Evolutionary conservation across 1,140 invertebrate species (phyloP).

Genomic region (Drosophila littoralis): DNA sequence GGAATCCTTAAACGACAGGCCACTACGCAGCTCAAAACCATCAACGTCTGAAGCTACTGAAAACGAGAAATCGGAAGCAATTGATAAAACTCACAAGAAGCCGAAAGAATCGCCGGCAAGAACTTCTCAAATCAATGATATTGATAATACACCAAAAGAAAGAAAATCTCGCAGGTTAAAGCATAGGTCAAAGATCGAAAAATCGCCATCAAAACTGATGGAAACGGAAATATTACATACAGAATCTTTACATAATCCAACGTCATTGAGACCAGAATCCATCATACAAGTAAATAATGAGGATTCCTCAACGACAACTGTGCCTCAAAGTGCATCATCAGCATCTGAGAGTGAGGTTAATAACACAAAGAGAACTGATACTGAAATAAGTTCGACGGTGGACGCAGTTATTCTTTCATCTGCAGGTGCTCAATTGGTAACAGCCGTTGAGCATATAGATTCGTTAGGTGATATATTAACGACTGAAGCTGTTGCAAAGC

Average conservation of each 20-base stretch:
- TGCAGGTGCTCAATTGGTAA: background rate
- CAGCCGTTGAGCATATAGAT: too few relatives aligned
- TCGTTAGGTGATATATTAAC: too few relatives aligned
- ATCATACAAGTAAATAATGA: too few relatives aligned
- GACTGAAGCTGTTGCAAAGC: background rate
- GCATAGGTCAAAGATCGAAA: background rate
- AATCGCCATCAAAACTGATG: background rate
- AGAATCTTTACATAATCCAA: background rate
- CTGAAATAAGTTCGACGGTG: background rate
- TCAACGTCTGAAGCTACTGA: background rate
- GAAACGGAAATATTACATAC: background rate
- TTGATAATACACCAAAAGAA: background rate
- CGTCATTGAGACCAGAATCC: background rate
- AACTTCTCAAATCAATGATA: background rate
- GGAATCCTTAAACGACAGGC: background rate
- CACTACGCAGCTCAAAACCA: background rate
- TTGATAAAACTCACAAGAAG: background rate
- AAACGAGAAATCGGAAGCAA: background rate
- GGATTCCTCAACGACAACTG: too few relatives aligned
- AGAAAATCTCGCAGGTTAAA: background rate
- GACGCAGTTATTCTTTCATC: background rate
- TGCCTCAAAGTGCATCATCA: background rate
- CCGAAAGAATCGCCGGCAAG: background rate
- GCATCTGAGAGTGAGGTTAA: background rate
- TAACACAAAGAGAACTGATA: background rate